These are phyloP conservation scores for Xenops minutus DNA, from an alignment of 2,797 vertebrate genomes.

Conservation along the genomic window DNA sequence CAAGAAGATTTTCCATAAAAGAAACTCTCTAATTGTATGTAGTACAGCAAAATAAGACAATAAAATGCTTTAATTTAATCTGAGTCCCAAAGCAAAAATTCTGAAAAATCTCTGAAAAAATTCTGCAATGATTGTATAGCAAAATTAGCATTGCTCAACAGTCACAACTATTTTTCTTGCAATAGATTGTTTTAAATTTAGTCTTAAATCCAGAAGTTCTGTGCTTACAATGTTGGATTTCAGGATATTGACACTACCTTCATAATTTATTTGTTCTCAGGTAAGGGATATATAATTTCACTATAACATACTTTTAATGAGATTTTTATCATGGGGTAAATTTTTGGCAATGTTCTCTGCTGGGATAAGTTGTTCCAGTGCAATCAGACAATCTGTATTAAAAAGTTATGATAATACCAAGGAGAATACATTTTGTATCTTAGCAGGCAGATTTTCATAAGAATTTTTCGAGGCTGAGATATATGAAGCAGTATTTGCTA, in stretches of 20 bases:
- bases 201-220: neutral
- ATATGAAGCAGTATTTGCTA: neutral
- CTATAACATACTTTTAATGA: neutral
- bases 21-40: neutral
- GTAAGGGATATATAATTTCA: neutral
- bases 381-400: neutral
- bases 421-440: neutral
- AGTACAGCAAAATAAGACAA: neutral
- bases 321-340: neutral
- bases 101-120: no score
- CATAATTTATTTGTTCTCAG: neutral
- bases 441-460: neutral
- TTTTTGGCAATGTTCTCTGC: neutral
- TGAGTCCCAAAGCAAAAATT: neutral
- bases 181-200: neutral
- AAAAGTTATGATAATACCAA: neutral
- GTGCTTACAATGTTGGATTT: neutral
- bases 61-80: neutral
- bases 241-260: neutral
- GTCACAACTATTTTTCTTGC: neutral
- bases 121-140: fast-evolving
- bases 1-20: neutral
- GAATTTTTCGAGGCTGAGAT: neutral
- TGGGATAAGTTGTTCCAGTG: neutral
- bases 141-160: neutral